These are phyloP conservation scores for Psylliodes chrysocephalus DNA, from an alignment of 2,888 invertebrate species.

Conservation along the genomic window DNA sequence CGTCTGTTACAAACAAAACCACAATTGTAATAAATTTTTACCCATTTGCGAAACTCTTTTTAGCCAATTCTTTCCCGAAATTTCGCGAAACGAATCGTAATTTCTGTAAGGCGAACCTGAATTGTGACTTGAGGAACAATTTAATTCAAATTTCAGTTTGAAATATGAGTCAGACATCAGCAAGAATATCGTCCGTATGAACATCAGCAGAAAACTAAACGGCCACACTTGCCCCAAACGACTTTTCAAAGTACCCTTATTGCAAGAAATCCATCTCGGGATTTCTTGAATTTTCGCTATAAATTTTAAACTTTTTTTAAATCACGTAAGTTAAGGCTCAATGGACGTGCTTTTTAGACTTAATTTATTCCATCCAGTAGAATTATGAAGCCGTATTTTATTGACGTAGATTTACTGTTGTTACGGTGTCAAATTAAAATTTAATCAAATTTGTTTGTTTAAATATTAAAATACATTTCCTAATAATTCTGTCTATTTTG, in stretches of 20 bases:
- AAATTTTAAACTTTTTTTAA: slow-evolving; percentile 29
- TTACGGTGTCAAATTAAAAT: too few relatives aligned
- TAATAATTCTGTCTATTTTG: too few relatives aligned
- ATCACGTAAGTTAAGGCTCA: not conserved
- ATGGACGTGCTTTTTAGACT: too few relatives aligned
- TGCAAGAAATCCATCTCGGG: slow-evolving; percentile 36
- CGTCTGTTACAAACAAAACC: too few relatives aligned
- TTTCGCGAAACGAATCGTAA: slow-evolving; percentile 27
- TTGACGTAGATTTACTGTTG: too few relatives aligned
- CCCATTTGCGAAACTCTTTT: slow-evolving; percentile 8
- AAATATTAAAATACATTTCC: too few relatives aligned
- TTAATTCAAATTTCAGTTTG: slow-evolving; percentile 47
- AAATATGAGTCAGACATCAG: slow-evolving; percentile 48
- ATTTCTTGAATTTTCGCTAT: slow-evolving; percentile 22
- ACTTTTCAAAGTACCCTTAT: slow-evolving; percentile 58
- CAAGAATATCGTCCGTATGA: slow-evolving; percentile 45
- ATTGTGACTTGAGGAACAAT: slow-evolving; percentile 42
- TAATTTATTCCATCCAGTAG: too few relatives aligned
- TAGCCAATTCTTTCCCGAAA: slow-evolving; percentile 28
- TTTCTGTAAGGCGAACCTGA: slow-evolving; percentile 24
- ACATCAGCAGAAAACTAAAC: slow-evolving; percentile 51
- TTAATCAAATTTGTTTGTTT: too few relatives aligned
- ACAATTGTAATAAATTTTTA: slow-evolving; percentile 6
- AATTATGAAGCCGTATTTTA: too few relatives aligned
- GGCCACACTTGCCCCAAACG: slow-evolving; percentile 57